Evolutionary conservation across 2,113 vertebrate species (phyloP).

Genomic region (Buteo buteo): DNA sequence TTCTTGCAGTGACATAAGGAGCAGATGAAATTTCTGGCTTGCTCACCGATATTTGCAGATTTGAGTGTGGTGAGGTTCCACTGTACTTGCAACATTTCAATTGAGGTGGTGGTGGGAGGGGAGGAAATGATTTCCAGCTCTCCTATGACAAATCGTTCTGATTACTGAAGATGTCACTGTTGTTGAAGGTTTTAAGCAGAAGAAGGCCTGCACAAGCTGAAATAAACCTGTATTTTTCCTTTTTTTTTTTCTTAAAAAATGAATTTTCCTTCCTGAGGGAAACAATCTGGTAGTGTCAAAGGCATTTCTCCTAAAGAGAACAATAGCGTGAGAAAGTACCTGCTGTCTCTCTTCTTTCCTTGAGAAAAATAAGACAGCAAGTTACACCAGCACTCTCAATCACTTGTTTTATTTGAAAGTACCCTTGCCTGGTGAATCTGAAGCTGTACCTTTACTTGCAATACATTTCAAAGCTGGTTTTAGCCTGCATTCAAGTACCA

Average conservation of each 20-base stretch:
- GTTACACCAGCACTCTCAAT: background rate
- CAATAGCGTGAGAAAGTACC: background rate
- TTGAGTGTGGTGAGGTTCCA: background rate
- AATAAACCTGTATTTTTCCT: background rate
- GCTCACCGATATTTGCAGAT: background rate
- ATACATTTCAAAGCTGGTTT: background rate
- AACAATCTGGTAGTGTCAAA: background rate
- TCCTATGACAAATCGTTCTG: background rate
- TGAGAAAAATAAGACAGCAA: background rate
- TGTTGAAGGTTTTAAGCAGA: background rate
- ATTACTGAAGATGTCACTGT: background rate
- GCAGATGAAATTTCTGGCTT: background rate
- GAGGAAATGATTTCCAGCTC: background rate
- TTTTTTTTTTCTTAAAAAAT: fast-evolving
- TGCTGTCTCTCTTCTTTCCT: background rate
- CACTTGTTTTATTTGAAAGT: background rate
- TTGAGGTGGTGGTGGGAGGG: background rate
- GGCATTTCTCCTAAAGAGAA: background rate
- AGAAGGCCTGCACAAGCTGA: background rate
- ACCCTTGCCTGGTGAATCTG: background rate
- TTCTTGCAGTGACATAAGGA: background rate
- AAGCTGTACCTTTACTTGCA: background rate
- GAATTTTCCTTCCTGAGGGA: no score
- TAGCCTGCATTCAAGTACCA: background rate
- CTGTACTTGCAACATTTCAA: background rate